Base-by-base conservation (phyloP, 2,113 vertebrate species). In the Cisticola juncidis region DNA sequence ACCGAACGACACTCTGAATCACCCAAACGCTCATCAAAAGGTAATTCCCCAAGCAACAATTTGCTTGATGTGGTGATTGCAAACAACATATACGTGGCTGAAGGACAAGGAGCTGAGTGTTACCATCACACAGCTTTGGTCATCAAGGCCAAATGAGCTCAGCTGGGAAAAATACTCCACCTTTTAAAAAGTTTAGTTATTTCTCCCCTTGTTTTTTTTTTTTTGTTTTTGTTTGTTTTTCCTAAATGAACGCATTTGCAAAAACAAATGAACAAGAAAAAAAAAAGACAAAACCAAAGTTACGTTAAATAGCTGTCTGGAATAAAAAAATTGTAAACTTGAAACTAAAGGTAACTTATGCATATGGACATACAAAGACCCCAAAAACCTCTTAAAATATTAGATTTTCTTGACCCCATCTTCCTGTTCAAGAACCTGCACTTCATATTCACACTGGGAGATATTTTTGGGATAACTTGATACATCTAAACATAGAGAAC, bases 11-110 rank as follows among this genome's bases (percentile, higher is more conserved):
- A 92, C 88, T 96, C 88, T 93, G 94, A 97, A 90, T 97, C 96
- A 97, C 86, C 71, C 87, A 87, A 73, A 88, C 50, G n/a, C 58
- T 95, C 90, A 83, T 68, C 50, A 23, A 94, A 95, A 95, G 95
- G 95, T 96, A 96, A 95, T 86, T 95, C 93, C 93, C 90, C 74
- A 70, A 94, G 90, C 62, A 86, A 86, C 60, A 77, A 72, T 91
- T 89, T 73, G 50, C 68, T 90, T 83, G 93, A 93, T 82, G 81
- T 72, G 89, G 84, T 85, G 71, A 89, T 76, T 56, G 50, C 73
- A 89, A 87, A 95, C 60, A 81, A 78, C 48, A 87, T 19, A 44
- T 35, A 68, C 4, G 3, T 78, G 76, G 64, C 69, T n/a, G 40
- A 78, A 69, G 44, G 15, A 3, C 12, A 8, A 51, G 48, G 82